These are phyloP conservation scores for Piscicola geometra DNA, from an alignment of 2,888 invertebrate species.

Conservation along the genomic window DNA sequence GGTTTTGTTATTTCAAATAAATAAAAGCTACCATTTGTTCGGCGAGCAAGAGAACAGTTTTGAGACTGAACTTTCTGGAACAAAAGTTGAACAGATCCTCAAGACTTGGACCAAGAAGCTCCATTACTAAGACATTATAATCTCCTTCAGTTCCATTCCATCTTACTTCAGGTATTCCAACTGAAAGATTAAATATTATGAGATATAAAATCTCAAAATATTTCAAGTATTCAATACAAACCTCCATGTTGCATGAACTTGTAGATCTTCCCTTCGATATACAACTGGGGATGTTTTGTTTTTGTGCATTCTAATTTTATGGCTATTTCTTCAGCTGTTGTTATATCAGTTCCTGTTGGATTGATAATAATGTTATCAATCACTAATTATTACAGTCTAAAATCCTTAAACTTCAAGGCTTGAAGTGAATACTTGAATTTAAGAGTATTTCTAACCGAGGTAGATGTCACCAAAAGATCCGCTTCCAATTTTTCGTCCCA, in stretches of 20 bases:
- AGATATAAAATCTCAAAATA: too few species aligned
- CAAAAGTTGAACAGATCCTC: slow-evolving; percentile 63
- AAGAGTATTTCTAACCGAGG: slow-evolving; percentile 68
- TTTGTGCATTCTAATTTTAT: slow-evolving; percentile 99
- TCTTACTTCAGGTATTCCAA: slow-evolving; percentile 91
- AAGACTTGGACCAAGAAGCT: slow-evolving; percentile 60
- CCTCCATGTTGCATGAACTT: slow-evolving; percentile 95
- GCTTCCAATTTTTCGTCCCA: slow-evolving; percentile 95
- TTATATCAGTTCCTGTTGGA: slow-evolving; percentile 58
- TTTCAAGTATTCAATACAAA: slow-evolving; percentile 51
- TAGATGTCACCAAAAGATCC: slow-evolving; percentile 99
- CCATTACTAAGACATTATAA: slow-evolving; percentile 63
- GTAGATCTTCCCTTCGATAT: slow-evolving; percentile 98
- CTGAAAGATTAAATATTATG: too few species aligned
- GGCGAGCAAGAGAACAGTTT: slow-evolving; percentile 61
- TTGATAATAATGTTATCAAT: neutral
- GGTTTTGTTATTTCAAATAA: neutral
- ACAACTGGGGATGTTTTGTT: slow-evolving; percentile 96
- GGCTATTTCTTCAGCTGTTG: slow-evolving; percentile 79
- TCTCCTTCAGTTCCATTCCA: slow-evolving; percentile 67
- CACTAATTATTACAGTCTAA: neutral
- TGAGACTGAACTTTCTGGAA: slow-evolving; percentile 60
- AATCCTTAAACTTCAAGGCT: too few species aligned
- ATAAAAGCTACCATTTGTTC: slow-evolving; percentile 58
- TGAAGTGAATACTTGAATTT: too few species aligned